These are phyloP conservation scores for Sanderia malayensis DNA, from an alignment of 30 jellyfish, hydroid and myxozoan genomes.

Conservation along the genomic window DNA sequence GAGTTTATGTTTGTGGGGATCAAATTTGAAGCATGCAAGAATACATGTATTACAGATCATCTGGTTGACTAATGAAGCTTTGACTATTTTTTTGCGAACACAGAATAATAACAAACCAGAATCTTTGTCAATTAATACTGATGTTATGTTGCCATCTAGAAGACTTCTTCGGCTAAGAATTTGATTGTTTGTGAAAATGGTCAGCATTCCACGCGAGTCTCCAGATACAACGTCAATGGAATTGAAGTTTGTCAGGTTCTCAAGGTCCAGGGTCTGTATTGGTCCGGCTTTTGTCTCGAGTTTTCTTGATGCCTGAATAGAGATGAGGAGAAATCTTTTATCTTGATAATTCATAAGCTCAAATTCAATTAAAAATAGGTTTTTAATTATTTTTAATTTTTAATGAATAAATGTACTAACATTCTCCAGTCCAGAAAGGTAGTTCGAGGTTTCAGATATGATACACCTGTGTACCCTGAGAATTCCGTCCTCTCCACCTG, in stretches of 20 bases:
- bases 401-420: conserved; percentile 27
- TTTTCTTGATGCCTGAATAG: conserved; percentile 14
- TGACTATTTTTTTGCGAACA: too few relatives aligned
- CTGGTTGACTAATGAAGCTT: too few relatives aligned
- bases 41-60: too few relatives aligned
- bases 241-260: conserved; percentile 67
- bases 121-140: conserved; percentile 56
- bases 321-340: not conserved
- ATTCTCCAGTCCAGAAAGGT: conserved; percentile 61
- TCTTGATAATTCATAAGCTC: not conserved
- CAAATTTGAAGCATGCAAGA: too few relatives aligned
- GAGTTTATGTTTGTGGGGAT: too few relatives aligned
- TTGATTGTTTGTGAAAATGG: conserved; percentile 79
- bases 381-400: not conserved
- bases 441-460: conserved; percentile 31
- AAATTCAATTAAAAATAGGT: not conserved
- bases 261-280: conserved; percentile 54
- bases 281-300: conserved; percentile 94
- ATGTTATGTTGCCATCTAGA: conserved; percentile 46
- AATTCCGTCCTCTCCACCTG: conserved; percentile 86
- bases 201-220: conserved; percentile 80
- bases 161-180: conserved; percentile 68
- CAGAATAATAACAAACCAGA: conserved; percentile 71
- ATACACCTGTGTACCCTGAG: conserved; percentile 62
- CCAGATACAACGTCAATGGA: conserved; percentile 70